A percentile compares a stretch with the other conserved stretches of the same genome.
Evolutionary conservation across 2,113 vertebrate genomes (phyloP).

Genomic region (Heloderma charlesbogerti): DNA sequence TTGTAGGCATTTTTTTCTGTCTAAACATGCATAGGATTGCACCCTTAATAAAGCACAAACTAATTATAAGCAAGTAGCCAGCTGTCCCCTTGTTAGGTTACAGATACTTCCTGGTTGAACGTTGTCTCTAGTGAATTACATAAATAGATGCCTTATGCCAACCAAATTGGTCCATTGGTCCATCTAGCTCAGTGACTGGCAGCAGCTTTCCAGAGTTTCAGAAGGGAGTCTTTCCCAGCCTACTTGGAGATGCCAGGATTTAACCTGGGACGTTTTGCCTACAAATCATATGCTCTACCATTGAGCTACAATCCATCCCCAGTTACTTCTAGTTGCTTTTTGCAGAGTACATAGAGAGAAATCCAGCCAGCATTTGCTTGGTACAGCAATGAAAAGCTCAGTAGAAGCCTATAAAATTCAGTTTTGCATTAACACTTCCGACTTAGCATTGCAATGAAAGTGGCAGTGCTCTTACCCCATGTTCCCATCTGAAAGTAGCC

Average conservation of each 20-base stretch:
- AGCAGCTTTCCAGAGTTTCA: not conserved
- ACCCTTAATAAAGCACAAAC: not conserved
- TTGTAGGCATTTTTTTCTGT: too few species aligned
- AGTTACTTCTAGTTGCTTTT: not conserved
- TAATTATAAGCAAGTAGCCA: not conserved
- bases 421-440: not conserved
- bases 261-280: not conserved
- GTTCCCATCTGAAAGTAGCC: not conserved
- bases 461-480: not conserved
- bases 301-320: not conserved
- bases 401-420: not conserved
- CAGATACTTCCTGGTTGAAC: not conserved
- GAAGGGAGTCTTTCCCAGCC: not conserved
- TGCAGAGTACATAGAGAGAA: not conserved
- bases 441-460: not conserved
- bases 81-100: not conserved
- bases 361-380: not conserved
- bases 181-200: too few species aligned
- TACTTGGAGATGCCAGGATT: not conserved
- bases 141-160: not conserved
- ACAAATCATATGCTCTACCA: not conserved
- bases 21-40: too few species aligned
- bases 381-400: not conserved
- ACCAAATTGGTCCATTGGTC: not conserved
- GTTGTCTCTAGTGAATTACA: not conserved